phyloP scores from a whole-genome alignment of 2,113 vertebrate genomes.

The Indicator maculatus region DNA sequence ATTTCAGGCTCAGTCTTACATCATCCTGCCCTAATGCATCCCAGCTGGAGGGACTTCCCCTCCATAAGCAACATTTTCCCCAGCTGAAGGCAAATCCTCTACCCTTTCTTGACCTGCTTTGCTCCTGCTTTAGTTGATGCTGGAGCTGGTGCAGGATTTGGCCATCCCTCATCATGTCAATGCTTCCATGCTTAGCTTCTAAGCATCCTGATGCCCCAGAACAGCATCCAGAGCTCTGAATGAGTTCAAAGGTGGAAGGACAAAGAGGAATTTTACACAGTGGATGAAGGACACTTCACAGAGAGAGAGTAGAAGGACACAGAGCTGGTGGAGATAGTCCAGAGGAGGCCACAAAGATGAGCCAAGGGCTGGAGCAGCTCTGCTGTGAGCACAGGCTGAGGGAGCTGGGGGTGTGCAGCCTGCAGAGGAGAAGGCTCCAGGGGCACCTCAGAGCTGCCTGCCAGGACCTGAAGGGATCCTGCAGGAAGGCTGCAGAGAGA shows the following conservation, averaged over 20 bases:
- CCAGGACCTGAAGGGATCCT: no score
- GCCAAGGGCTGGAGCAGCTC: no score
- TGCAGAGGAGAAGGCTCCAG: no score
- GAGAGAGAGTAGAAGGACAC: not conserved
- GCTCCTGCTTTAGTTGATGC: not conserved
- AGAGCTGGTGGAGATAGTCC: no score
- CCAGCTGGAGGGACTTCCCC: slow-evolving; percentile 48
- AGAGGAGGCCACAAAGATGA: no score
- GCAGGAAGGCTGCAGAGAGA: no score
- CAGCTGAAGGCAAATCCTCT: not conserved
- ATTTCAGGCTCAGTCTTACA: slow-evolving; percentile 41
- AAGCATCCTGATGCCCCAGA: not conserved
- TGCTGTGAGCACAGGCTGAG: no score
- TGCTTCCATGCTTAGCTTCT: not conserved
- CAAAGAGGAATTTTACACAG: not conserved
- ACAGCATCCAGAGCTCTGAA: not conserved
- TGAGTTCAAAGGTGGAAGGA: not conserved
- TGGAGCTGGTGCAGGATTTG: not conserved
- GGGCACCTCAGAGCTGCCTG: no score
- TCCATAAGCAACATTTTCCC: not conserved
- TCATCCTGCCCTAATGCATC: slow-evolving; percentile 46
- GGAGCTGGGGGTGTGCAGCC: no score
- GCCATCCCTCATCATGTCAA: accelerated
- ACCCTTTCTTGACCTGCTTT: not conserved
- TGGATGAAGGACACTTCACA: not conserved